Conservation (phyloP, 30 jellyfish, hydroid and myxozoan genomes). For the Cassiopea andromeda region DNA sequence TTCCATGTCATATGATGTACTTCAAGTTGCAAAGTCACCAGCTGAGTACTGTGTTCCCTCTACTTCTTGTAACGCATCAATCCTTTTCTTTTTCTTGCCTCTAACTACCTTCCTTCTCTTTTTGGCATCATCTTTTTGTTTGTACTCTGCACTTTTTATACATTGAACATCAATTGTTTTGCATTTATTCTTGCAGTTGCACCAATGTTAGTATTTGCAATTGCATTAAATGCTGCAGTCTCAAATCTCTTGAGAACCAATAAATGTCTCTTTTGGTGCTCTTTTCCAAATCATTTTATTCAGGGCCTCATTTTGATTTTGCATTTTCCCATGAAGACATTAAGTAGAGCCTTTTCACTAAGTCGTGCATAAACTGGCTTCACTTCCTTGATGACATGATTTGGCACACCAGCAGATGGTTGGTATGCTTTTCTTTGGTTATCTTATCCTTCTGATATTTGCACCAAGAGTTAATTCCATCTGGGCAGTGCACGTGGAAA, state of each 20-base stretch:
- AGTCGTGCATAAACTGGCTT: neutral
- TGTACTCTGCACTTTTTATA: neutral
- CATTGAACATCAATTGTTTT: neutral
- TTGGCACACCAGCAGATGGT: neutral
- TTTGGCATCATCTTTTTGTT: constrained; percentile 1
- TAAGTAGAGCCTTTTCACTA: neutral
- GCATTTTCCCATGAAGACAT: neutral
- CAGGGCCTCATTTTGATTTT: neutral
- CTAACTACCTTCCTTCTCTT: neutral
- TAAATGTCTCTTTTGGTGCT: neutral
- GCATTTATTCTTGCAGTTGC: constrained; percentile 1
- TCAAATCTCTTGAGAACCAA: neutral
- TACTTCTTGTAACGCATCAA: neutral
- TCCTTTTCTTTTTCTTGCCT: neutral
- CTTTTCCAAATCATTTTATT: neutral
- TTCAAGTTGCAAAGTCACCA: neutral
- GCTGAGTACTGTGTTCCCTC: constrained; percentile 4
- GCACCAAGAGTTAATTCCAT: constrained; percentile 7
- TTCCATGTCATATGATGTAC: neutral
- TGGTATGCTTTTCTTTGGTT: neutral
- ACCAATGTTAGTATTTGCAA: neutral
- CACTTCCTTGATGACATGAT: neutral
- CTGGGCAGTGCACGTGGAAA: constrained; percentile 6
- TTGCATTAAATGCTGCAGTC: neutral
- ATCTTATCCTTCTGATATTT: neutral